Conservation (phyloP, 1,140 invertebrate genomes). For the Heliothis virescens region DNA sequence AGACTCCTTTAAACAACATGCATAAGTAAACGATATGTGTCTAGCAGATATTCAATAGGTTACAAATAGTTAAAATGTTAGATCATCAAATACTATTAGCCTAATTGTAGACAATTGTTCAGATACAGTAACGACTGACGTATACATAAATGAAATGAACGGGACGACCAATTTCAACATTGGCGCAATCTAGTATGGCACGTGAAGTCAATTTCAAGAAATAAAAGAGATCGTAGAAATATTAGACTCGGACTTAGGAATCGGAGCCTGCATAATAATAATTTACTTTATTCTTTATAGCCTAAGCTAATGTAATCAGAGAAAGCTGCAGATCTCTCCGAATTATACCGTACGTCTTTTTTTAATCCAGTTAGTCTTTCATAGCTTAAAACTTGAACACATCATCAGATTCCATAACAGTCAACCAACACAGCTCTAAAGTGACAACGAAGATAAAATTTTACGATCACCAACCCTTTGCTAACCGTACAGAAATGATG, state of each 20-base stretch:
- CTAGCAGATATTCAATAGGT: constrained; percentile 18
- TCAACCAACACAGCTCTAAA: background rate
- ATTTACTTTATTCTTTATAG: too few relatives aligned
- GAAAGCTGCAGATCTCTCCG: too few relatives aligned
- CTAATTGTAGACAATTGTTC: constrained; percentile 40
- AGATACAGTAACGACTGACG: constrained; percentile 5
- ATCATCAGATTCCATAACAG: too few relatives aligned
- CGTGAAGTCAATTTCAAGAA: background rate
- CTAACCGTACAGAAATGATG: constrained; percentile 33
- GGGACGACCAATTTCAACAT: background rate
- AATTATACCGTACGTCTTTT: too few relatives aligned
- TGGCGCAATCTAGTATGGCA: constrained; percentile 8
- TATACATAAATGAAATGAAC: constrained; percentile 34
- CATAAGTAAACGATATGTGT: background rate
- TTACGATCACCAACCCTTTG: constrained; percentile 7
- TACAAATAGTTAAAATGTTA: constrained; percentile 22
- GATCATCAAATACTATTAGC: constrained; percentile 41
- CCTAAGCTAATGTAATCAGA: too few relatives aligned
- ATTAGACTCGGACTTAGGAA: background rate
- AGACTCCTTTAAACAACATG: background rate
- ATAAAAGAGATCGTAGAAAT: background rate
- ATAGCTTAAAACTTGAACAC: too few relatives aligned
- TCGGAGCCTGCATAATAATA: background rate
- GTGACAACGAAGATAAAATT: background rate
- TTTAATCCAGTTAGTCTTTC: too few relatives aligned